These are phyloP conservation scores for Gnatocerus cornutus DNA, from an alignment of 2,888 invertebrate genomes.

Conservation along the genomic window DNA sequence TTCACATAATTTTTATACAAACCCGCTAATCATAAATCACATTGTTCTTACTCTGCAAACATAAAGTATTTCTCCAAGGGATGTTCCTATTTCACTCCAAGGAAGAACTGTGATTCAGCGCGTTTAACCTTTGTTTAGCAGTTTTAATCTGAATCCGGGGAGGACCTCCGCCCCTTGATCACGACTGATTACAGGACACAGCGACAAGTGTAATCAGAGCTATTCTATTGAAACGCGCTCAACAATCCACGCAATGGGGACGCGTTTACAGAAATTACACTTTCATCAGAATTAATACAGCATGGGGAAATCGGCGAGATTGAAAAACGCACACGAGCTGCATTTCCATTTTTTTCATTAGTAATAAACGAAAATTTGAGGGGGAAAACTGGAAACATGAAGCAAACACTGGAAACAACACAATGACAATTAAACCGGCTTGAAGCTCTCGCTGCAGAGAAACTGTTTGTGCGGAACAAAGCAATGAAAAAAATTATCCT, in stretches of 20 bases:
- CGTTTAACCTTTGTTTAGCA: conserved; percentile 68
- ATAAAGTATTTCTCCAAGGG: conserved; percentile 7
- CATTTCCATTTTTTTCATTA: conserved; percentile 11
- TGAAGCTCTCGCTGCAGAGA: too few species aligned
- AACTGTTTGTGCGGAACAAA: too few species aligned
- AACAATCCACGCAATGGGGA: conserved; percentile 60
- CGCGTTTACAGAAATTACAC: conserved; percentile 63
- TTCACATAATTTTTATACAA: conserved; percentile 5
- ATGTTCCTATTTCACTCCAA: conserved; percentile 13
- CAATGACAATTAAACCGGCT: too few species aligned
- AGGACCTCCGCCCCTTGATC: conserved; percentile 55
- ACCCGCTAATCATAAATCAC: conserved; percentile 21
- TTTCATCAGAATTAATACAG: conserved; percentile 57
- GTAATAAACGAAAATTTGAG: conserved; percentile 2
- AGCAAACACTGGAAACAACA: not conserved
- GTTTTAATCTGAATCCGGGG: conserved; percentile 67
- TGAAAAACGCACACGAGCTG: conserved; percentile 36
- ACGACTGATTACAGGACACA: conserved; percentile 63
- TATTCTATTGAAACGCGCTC: conserved; percentile 64
- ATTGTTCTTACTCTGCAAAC: not conserved
- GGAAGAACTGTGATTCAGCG: conserved; percentile 50
- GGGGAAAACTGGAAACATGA: conserved; percentile 4
- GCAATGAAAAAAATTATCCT: too few species aligned
- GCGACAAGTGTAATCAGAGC: conserved; percentile 66
- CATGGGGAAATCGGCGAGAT: conserved; percentile 44